Conservation (phyloP, 35 echinoderm and acorn worm species). For the Strongylocentrotus purpuratus region DNA sequence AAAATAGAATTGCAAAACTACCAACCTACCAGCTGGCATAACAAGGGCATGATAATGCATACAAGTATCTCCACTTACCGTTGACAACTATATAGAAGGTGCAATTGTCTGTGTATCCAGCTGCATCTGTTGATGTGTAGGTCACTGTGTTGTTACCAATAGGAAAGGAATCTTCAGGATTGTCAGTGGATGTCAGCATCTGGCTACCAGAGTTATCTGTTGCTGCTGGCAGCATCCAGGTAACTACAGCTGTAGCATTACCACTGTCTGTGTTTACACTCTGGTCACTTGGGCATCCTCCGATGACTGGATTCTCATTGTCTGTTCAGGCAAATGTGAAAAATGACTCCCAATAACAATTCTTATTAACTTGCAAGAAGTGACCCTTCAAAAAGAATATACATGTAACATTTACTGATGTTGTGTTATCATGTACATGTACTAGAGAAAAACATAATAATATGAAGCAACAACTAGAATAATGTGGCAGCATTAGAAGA, state of each 20-base stretch:
- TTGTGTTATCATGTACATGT: too few species aligned
- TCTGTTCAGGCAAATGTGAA: neutral
- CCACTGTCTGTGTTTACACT: neutral
- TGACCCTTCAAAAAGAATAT: too few species aligned
- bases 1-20: too few species aligned
- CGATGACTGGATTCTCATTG: conserved; percentile 44
- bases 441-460: too few species aligned
- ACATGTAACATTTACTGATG: too few species aligned
- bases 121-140: conserved; percentile 59
- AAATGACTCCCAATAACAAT: too few species aligned
- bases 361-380: too few species aligned
- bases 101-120: neutral
- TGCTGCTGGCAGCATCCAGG: conserved; percentile 49
- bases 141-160: conserved; percentile 42
- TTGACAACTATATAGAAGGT: conserved; percentile 50
- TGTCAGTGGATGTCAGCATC: conserved; percentile 1
- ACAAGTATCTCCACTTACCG: conserved; percentile 39
- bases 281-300: conserved; percentile 43
- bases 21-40: too few species aligned
- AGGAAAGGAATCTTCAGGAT: conserved; percentile 45
- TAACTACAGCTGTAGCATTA: neutral
- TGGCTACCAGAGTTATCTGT: conserved; percentile 51
- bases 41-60: too few species aligned
- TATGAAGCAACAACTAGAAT: too few species aligned
- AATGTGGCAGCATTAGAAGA: too few species aligned